These are phyloP conservation scores for Diaphora mendica DNA, from an alignment of 2,888 invertebrate species.

Conservation along the genomic window DNA sequence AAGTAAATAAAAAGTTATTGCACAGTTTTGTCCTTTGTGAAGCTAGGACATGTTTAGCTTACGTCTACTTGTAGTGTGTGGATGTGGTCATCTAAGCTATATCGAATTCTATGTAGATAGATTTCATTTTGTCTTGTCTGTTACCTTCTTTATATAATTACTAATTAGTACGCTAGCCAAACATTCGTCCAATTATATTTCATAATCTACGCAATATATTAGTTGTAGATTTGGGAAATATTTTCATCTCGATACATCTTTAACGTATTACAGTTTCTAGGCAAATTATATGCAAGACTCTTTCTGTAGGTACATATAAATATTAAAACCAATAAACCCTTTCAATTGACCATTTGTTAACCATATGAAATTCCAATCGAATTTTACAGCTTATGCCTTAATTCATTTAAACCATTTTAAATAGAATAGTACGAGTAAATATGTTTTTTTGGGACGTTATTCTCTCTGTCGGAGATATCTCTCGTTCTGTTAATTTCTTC, in stretches of 20 bases:
- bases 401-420: not conserved
- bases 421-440: not conserved
- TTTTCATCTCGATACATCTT: not conserved
- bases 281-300: not conserved
- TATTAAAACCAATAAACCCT: not conserved
- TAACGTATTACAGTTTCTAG: too few species aligned
- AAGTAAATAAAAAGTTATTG: conserved; percentile 42
- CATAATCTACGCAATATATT: not conserved
- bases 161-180: not conserved
- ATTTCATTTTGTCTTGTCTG: not conserved
- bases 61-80: conserved; percentile 23
- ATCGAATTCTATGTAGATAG: conserved; percentile 15
- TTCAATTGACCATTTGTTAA: not conserved
- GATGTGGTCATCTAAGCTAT: conserved; percentile 24
- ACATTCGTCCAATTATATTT: conserved; percentile 3
- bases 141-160: not conserved
- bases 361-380: not conserved
- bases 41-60: conserved; percentile 42
- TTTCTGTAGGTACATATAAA: not conserved
- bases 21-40: conserved; percentile 36
- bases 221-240: not conserved
- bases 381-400: not conserved
- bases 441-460: not conserved
- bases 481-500: not conserved
- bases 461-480: not conserved